These are phyloP conservation scores for Alosa sapidissima DNA, from an alignment of 2,797 vertebrate genomes.

Conservation along the genomic window DNA sequence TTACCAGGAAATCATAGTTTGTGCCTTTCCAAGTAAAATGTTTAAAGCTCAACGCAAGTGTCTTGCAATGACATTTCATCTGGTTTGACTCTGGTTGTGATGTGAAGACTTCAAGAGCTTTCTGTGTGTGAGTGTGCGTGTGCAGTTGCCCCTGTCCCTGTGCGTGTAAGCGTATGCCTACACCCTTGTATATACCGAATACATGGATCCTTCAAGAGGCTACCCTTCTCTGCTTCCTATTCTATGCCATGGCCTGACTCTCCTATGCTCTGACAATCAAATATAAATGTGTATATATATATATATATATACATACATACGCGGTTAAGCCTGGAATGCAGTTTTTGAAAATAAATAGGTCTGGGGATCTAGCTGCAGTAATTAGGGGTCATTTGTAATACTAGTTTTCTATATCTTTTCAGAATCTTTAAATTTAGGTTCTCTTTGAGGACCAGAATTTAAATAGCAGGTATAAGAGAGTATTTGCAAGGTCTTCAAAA, in stretches of 20 bases:
- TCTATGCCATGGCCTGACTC: neutral
- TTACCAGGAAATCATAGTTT: constrained; percentile 86
- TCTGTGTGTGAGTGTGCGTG: constrained; percentile 22
- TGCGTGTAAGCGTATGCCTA: neutral
- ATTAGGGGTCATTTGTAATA: constrained; percentile 20
- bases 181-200: neutral
- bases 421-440: neutral
- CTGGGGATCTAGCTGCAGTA: neutral
- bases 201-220: constrained; percentile 8
- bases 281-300: neutral
- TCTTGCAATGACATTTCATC: constrained; percentile 69
- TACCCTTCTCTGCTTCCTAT: neutral
- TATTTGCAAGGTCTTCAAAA: constrained; percentile 16
- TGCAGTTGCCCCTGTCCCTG: neutral
- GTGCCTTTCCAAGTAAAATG: constrained; percentile 87
- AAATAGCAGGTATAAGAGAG: constrained; percentile 1
- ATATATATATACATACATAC: neutral
- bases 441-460: constrained; percentile 16
- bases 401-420: constrained; percentile 24
- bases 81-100: constrained; percentile 48
- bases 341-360: neutral
- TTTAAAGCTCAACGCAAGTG: constrained; percentile 76
- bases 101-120: neutral
- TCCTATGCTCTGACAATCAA: constrained; percentile 55
- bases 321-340: constrained; percentile 15